These are phyloP conservation scores for Ibycter americanus DNA, from an alignment of 2,797 vertebrate species.

Conservation along the genomic window DNA sequence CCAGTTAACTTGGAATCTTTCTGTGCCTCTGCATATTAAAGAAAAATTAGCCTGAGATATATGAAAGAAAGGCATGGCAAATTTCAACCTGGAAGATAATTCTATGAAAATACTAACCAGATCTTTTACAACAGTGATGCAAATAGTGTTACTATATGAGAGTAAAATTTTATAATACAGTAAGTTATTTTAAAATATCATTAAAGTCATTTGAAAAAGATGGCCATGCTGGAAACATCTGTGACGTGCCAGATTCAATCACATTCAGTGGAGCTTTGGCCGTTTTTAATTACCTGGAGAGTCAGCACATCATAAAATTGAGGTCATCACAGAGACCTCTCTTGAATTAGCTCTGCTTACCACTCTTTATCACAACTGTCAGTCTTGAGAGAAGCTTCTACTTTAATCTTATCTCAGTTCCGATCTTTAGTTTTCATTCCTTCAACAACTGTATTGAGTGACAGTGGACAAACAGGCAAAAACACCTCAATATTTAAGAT, in stretches of 20 bases:
- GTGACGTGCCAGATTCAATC: constrained; percentile 56
- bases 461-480: background rate
- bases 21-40: background rate
- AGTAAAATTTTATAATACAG: background rate
- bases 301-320: constrained; percentile 59
- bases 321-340: constrained; percentile 34
- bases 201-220: constrained; percentile 28
- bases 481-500: background rate
- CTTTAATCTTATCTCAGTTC: background rate
- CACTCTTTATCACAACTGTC: constrained; percentile 31
- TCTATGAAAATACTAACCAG: background rate
- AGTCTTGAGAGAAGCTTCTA: constrained; percentile 4
- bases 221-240: constrained; percentile 32
- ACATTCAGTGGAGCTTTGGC: background rate
- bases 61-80: background rate
- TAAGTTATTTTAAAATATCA: background rate
- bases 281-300: constrained; percentile 63
- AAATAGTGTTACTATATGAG: background rate
- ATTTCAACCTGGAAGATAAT: background rate
- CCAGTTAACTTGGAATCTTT: background rate
- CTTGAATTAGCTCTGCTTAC: constrained; percentile 48
- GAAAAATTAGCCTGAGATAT: background rate
- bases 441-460: background rate
- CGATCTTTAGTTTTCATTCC: background rate
- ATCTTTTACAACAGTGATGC: background rate